Evolutionary conservation across 1,140 invertebrate genomes (phyloP).

Genomic region (Caerostris darwini): DNA sequence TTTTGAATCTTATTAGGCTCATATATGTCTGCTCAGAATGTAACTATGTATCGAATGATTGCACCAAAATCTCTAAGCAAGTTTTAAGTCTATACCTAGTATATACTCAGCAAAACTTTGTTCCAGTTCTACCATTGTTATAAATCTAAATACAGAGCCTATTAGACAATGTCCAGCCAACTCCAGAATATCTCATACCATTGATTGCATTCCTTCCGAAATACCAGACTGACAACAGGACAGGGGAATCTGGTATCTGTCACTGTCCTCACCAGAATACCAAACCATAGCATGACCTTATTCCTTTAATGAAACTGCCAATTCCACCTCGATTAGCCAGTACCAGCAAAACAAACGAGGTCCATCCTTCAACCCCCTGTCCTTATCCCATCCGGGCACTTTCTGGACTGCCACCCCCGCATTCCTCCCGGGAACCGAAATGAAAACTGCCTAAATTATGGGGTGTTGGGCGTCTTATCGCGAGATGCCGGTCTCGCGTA

Average conservation of each 20-base stretch:
- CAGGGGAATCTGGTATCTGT: background rate
- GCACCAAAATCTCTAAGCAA: too few relatives aligned
- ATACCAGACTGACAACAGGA: background rate
- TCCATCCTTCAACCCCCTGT: conserved; percentile 11
- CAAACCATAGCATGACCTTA: background rate
- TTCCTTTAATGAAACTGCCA: conserved; percentile 52
- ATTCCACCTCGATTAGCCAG: conserved; percentile 21
- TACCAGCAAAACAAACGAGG: conserved; percentile 44
- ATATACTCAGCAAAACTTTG: too few relatives aligned
- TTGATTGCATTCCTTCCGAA: background rate
- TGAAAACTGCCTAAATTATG: conserved; percentile 76
- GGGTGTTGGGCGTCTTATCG: conserved; percentile 67
- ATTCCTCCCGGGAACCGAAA: conserved; percentile 67
- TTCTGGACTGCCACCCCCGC: conserved; percentile 17
- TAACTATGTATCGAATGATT: too few relatives aligned
- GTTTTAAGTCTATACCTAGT: too few relatives aligned
- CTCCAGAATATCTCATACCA: background rate
- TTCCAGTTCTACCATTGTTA: too few relatives aligned
- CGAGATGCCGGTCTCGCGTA: conserved; percentile 51
- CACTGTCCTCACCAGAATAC: background rate
- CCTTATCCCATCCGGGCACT: background rate
- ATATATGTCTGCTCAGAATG: too few relatives aligned
- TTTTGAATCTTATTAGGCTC: too few relatives aligned
- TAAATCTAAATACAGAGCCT: too few relatives aligned
- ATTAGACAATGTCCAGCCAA: background rate